Evolutionary conservation across 2,113 vertebrate species (phyloP), one percentile per base, ranked within the genome.

Genomic region (Brienomyrus longianalis): DNA sequence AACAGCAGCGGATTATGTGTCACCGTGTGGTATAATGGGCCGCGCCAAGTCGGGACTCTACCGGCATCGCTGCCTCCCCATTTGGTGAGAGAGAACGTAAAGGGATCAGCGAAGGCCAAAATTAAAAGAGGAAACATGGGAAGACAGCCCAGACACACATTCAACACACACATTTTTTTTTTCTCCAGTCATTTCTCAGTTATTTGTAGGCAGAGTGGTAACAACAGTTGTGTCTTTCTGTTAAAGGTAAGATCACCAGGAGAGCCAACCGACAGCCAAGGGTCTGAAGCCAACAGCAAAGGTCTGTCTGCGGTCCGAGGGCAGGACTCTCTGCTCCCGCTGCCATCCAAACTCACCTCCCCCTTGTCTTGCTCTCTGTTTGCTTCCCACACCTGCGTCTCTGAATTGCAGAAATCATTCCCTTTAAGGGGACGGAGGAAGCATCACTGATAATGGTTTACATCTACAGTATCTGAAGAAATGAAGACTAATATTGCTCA

Each of bases 231-330:
- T 89, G 89, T 89, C 3, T 90, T 77, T 89, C 19, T 87, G n/a
- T 90, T 39, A 47, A 88, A 93, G 93, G 77, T 89, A 50, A 91
- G 90, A 48, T 88, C 92, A 83, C 90, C 93, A 89, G 92, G 91
- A 51, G 90, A 90, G 74, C 59, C 92, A 50, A 89, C 90, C 89
- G 91, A 90, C 91, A 91, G 90, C 90, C 92, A 92, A 84, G 91
- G 80, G 17, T 86, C 92, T 6, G 52, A 87, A 77, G 77, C 90
- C 83, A 91, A 91, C 52, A 91, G 92, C 91, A 93, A 93, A 93
- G 92, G 93, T 93, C n/a, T 84, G 90, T 88, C 50, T 27, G 48
- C 0, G 17, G 39, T 31, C 62, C 17, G 2, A 43, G 35, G 74
- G n/a, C 45, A 21, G 8, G 35, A 47, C 56, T 27, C 27, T 59